These are phyloP conservation scores for Hymenochirus boettgeri DNA, from an alignment of 2,113 vertebrate genomes.

Conservation along the genomic window DNA sequence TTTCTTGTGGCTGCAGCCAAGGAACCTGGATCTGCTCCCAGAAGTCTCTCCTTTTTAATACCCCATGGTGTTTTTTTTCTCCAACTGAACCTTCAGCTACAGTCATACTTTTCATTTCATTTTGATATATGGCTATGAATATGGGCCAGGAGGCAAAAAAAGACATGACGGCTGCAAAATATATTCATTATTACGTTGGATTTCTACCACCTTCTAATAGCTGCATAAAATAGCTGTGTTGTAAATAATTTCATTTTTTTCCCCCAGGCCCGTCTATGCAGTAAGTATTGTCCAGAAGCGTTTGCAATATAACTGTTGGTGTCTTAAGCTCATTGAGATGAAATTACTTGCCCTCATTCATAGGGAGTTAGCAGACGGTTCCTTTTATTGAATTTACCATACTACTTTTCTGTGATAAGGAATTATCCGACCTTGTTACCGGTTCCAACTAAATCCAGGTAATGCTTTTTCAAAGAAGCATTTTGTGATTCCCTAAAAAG, in stretches of 20 bases:
- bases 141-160: conserved; percentile 48
- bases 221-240: conserved; percentile 12
- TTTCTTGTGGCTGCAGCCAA: conserved; percentile 30
- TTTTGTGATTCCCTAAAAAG: neutral
- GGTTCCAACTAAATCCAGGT: neutral
- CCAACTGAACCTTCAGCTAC: conserved; percentile 49
- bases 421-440: neutral
- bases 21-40: conserved; percentile 48
- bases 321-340: conserved; percentile 1
- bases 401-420: neutral
- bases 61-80: conserved; percentile 51
- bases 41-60: conserved; percentile 50
- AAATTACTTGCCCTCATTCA: neutral
- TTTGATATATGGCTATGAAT: conserved; percentile 56
- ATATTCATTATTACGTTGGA: conserved; percentile 47
- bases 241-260: conserved; percentile 22
- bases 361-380: neutral
- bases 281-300: conserved; percentile 20
- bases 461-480: neutral
- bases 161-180: conserved; percentile 50
- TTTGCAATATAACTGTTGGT: conserved; percentile 12
- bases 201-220: conserved; percentile 20
- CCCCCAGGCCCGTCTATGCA: neutral
- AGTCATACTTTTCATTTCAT: conserved; percentile 52
- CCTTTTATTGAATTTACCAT: neutral